A percentile compares a stretch with the other conserved stretches of the same genome.
Evolutionary conservation across 2,113 vertebrate genomes (phyloP).

Genomic region (Eolophus roseicapilla): DNA sequence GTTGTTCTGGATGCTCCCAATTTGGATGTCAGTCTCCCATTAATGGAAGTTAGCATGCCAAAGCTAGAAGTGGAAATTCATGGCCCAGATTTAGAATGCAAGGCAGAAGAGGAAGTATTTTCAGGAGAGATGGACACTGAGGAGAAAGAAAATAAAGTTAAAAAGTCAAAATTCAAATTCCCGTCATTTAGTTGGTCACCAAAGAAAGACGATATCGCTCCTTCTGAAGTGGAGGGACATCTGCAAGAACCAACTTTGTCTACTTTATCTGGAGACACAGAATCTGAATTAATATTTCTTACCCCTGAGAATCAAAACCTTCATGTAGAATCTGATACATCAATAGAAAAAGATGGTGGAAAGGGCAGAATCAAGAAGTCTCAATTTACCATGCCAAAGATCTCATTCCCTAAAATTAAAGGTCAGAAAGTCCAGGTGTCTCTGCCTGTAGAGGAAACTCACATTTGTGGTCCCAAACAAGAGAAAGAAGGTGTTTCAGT

Average conservation of each 20-base stretch:
- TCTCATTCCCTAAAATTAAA: constrained; percentile 23
- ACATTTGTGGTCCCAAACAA: not conserved
- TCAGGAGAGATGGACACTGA: not conserved
- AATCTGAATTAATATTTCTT: not conserved
- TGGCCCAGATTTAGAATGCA: not conserved
- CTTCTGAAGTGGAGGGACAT: not conserved
- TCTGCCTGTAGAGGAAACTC: not conserved
- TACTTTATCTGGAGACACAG: not conserved
- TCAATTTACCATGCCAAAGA: not conserved
- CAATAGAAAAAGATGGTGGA: not conserved
- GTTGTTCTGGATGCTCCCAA: not conserved
- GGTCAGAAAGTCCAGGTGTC: not conserved
- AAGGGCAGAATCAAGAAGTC: not conserved
- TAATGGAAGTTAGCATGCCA: not conserved
- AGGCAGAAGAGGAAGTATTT: not conserved
- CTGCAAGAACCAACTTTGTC: not conserved
- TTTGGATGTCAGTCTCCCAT: not conserved
- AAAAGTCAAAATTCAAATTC: constrained; percentile 67
- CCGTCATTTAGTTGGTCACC: constrained; percentile 58
- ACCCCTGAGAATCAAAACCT: not conserved
- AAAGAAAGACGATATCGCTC: constrained; percentile 34
- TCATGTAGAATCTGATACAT: not conserved
- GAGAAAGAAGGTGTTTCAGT: not conserved
- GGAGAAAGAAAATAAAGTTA: constrained; percentile 19
- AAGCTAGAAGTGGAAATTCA: not conserved